Evolutionary conservation across 2,797 vertebrate species (phyloP), one percentile per base, ranked within the genome.

Genomic region (Gephyroberyx darwinii): DNA sequence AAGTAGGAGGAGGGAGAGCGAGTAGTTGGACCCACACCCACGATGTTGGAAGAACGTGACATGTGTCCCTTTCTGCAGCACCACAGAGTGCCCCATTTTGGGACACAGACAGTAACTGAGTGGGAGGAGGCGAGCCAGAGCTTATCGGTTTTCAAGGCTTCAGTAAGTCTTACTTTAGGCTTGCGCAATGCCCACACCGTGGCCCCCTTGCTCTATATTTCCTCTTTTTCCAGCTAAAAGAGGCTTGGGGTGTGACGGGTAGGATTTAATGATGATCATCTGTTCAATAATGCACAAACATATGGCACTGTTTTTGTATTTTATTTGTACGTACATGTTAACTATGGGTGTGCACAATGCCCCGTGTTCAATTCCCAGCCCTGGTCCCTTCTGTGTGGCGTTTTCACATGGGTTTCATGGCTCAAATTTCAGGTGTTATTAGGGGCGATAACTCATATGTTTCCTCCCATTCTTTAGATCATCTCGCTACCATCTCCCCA

Each of bases 231-330:
- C 8, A 56, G 68, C 55, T 61, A 31, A 63, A 43, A 57, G 64
- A 59, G 14, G 52, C 45, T 31, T 54, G 55, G 9, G 3, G 22
- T 30, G 37, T 55, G 35, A 73, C 0, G 33, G 12, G 5, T 20
- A 37, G 35, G 58, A 57, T 73, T 82, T 74, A 69, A 69, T 30
- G 30, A 33, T 3, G 10, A 81, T 22, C 52, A 26, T 31, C 52
- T 30, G 52, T 54, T 89, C 70, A 85, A 89, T 86, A 79, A 86
- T 86, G 62, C 66, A 81, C 19, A 75, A 68, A 80, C 82, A 85
- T 69, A 79, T 84, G 78, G 70, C 55, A 16, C 30, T 52, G 58
- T 16, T 39, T 73, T 81, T 75, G 59, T n/a, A 68, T 69, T 75
- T 69, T 81, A 69, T 74, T 61, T 41, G 53, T 53, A 31, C 41